A percentile compares a stretch with the other conserved stretches of the same genome.
phyloP scores from a whole-genome alignment of 2,797 vertebrate species.

The Enteromius afrohamiltoni region DNA sequence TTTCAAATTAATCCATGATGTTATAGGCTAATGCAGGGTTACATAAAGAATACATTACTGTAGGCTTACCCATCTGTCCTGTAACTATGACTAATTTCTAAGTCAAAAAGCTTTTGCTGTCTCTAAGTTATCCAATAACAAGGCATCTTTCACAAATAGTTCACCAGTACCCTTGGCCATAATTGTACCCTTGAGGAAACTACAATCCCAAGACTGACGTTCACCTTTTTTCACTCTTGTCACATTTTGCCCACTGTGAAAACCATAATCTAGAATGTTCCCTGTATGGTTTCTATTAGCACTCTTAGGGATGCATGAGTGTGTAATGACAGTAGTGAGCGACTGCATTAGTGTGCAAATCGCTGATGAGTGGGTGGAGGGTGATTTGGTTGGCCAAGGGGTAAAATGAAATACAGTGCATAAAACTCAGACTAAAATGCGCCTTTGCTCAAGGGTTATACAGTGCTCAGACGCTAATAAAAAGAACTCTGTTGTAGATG shows the following conservation, averaged over 20 bases:
- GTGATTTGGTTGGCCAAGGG: slow-evolving; percentile 44
- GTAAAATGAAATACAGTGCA: slow-evolving; percentile 45
- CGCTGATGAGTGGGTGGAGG: slow-evolving; percentile 44
- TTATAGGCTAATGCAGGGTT: neutral
- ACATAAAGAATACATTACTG: neutral
- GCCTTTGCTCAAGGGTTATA: slow-evolving; percentile 19
- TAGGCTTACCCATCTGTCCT: neutral
- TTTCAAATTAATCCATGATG: neutral
- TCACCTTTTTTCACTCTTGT: slow-evolving; percentile 37
- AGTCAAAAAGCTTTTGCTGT: neutral
- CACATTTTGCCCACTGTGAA: slow-evolving; percentile 38
- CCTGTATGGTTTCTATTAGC: slow-evolving; percentile 32
- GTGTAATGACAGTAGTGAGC: slow-evolving; percentile 32
- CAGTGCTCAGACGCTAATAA: slow-evolving; percentile 6
- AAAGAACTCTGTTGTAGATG: neutral
- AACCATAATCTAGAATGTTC: slow-evolving; percentile 44
- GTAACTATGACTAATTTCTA: neutral
- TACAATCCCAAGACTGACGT: slow-evolving; percentile 19
- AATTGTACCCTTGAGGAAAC: slow-evolving; percentile 5
- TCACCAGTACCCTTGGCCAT: slow-evolving; percentile 10
- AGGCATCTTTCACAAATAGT: slow-evolving; percentile 23
- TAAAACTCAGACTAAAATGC: slow-evolving; percentile 26
- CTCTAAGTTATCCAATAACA: slow-evolving; percentile 19
- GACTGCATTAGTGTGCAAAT: slow-evolving; percentile 50
- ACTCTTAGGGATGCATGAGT: slow-evolving; percentile 34